These are phyloP conservation scores for Cecidostiba fungosa DNA, from an alignment of 2,888 invertebrate genomes.

Conservation along the genomic window DNA sequence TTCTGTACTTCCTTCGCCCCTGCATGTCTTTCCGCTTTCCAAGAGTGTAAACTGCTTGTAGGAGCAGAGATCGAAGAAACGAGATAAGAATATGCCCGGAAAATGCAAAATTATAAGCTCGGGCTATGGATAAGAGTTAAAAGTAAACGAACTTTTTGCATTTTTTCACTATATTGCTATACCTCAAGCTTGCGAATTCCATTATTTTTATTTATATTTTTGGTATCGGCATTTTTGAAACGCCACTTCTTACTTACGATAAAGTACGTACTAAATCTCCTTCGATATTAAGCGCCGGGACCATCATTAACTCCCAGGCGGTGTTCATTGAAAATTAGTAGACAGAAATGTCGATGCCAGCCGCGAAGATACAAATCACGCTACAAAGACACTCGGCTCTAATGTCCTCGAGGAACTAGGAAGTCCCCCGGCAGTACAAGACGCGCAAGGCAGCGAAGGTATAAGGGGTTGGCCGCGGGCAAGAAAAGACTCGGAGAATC, in stretches of 20 bases:
- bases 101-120: background rate
- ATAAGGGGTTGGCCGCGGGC: conserved; percentile 62
- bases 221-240: no score
- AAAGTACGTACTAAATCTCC: background rate
- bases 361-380: conserved; percentile 55
- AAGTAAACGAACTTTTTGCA: no score
- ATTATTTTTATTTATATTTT: no score
- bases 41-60: conserved; percentile 51
- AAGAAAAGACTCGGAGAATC: conserved; percentile 67
- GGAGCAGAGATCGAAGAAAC: conserved; percentile 15
- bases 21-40: conserved; percentile 34
- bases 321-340: conserved; percentile 59
- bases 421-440: conserved; percentile 30
- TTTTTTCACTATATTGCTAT: no score
- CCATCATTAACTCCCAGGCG: background rate
- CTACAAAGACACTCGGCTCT: conserved; percentile 58
- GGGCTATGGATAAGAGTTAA: background rate
- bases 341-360: conserved; percentile 54
- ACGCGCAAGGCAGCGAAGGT: conserved; percentile 36
- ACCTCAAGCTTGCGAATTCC: no score
- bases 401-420: conserved; percentile 62
- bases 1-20: conserved; percentile 22
- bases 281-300: background rate
- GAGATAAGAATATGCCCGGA: conserved; percentile 5
- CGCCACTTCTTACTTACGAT: background rate